A percentile compares a stretch with the other conserved stretches of the same genome.
These are phyloP conservation scores for Entomobrya proxima DNA, from an alignment of 2,888 invertebrate species.

Conservation along the genomic window DNA sequence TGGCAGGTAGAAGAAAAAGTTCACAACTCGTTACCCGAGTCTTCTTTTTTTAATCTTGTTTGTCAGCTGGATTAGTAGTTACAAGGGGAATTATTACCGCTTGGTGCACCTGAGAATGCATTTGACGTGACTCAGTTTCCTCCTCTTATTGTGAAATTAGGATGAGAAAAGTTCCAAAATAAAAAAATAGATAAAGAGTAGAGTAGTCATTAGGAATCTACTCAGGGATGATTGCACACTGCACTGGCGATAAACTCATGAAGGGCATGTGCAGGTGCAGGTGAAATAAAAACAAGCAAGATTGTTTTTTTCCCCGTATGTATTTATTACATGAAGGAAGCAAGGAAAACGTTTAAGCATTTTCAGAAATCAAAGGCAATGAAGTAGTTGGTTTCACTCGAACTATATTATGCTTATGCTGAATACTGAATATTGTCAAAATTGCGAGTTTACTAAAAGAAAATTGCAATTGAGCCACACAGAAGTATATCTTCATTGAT, in stretches of 20 bases:
- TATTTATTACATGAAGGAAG: not conserved
- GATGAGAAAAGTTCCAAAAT: not conserved
- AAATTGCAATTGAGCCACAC: no score
- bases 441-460: no score
- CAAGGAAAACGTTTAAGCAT: no score
- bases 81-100: conserved; percentile 24
- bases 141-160: not conserved
- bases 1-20: not conserved
- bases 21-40: not conserved
- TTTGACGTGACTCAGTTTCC: conserved; percentile 48
- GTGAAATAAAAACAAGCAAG: not conserved
- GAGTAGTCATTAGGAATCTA: conserved; percentile 17
- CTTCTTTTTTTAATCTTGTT: not conserved
- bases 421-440: no score
- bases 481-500: no score
- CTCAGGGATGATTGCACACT: conserved; percentile 27
- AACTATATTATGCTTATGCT: no score
- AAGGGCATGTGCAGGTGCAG: conserved; percentile 10
- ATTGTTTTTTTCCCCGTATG: not conserved
- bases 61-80: not conserved
- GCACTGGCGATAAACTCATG: conserved; percentile 2
- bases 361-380: no score
- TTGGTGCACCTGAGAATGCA: conserved; percentile 60
- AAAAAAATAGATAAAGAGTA: not conserved
- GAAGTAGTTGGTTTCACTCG: no score